Base-by-base conservation (phyloP, 2,888 invertebrate genomes). In the Lithophane semibrunnea region DNA sequence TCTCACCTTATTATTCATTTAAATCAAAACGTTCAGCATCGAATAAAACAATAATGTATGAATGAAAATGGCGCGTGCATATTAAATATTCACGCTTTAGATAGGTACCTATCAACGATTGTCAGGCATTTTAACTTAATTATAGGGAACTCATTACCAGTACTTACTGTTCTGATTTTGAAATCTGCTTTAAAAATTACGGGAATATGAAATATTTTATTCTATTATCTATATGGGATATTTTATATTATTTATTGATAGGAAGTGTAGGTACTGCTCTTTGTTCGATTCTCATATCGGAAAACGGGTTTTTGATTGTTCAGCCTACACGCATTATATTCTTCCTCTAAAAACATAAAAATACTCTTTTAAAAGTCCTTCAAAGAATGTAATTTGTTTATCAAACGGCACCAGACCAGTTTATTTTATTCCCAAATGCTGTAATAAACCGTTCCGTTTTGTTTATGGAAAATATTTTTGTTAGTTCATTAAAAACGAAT, bases 401-500 rank as follows among this genome's bases (percentile, higher is more conserved):
- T 75, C 16, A 75, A 58, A 75, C 8, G 16, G 13, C 16, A 66
- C n/a, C 29, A 61, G 13, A 16, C 16, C 21, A 10, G 16, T 47
- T 67, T 54, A 75, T 58, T 37, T 65, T 21, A 9, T 56, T 56
- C 10, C 13, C n/a, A 58, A 65, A 47, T 56, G n/a, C 75, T 49
- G 64, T 56, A 77, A 66, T 56, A 77, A 66, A 76, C 21, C 29
- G 52, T 66, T 10, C 7, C 16, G 66, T 16, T 49, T 72, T 65
- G 47, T 75, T 71, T 68, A 52, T 24, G 8, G 24, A 68, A 69
- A 54, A 75, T 63, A 71, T 68, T 60, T 68, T 61, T 37, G 54
- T 29, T 10, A 16, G 72, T 69, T 69, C 81, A 73, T 75, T 81
- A 72, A 75, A 81, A 75, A 80, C 44, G 13, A 29, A 80, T 80